Conservation (phyloP, 2,797 vertebrate species). For the Trachurus trachurus region DNA sequence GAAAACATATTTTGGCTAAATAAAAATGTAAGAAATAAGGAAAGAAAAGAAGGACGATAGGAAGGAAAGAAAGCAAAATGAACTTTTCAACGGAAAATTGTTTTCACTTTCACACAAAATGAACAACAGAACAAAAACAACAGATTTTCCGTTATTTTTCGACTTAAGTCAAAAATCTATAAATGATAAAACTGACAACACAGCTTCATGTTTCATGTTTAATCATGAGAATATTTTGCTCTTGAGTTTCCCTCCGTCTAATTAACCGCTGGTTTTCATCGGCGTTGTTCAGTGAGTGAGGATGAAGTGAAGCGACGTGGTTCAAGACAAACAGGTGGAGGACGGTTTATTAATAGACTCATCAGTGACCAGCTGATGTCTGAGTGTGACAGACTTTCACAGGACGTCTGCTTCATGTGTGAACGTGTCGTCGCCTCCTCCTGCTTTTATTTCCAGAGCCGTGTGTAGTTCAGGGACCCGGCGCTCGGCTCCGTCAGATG, state of each 20-base stretch:
- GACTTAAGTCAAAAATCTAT: too few relatives aligned
- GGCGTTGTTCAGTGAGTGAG: not conserved
- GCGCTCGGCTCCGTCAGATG: constrained; percentile 33
- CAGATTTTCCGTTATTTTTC: too few relatives aligned
- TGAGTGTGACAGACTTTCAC: constrained; percentile 8
- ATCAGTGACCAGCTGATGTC: not conserved
- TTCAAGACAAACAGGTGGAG: not conserved
- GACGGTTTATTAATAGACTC: not conserved
- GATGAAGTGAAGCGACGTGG: not conserved
- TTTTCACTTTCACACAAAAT: too few relatives aligned
- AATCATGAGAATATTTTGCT: not conserved
- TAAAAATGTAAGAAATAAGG: too few relatives aligned
- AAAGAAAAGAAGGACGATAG: too few relatives aligned
- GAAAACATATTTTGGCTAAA: too few relatives aligned
- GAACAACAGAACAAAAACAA: too few relatives aligned
- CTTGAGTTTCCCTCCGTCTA: not conserved
- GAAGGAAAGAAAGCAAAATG: too few relatives aligned
- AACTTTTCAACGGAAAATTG: too few relatives aligned
- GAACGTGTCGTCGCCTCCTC: not conserved
- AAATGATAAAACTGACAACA: not conserved
- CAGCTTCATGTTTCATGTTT: not conserved
- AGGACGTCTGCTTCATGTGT: not conserved
- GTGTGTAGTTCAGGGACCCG: constrained; percentile 18
- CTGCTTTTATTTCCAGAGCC: constrained; percentile 44
- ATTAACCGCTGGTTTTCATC: not conserved